Base-by-base conservation (phyloP, 1,140 invertebrate species). In the Rhyzopertha dominica region DNA sequence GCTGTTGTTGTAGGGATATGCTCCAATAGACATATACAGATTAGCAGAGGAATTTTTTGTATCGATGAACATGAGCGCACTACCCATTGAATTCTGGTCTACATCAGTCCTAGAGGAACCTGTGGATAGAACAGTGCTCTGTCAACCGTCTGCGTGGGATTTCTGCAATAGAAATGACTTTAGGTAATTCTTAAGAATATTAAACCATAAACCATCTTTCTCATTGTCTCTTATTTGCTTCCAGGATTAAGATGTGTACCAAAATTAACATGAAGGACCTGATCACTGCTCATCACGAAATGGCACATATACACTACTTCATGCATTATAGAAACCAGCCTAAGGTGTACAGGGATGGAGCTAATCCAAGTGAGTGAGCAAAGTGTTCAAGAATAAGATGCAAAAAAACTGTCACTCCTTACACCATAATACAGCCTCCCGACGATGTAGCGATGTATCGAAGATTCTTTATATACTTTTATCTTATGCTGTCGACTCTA, bases 191-290 rank as follows among this genome's bases (percentile, higher is more conserved):
- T 16, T 2, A 3, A 36, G 16, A 16, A 19, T 25, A 4, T 2
- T 1, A 20, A 25, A 30, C 14, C n/a, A 28, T 44, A 43, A 2
- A 10, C 16, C 4, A 2, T 18, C 0, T n/a, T 5, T 25, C 19
- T 10, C 37, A 37, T 43, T 32, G 24, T 14, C n/a, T 31, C 32
- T 18, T 43, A 39, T 17, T 12, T 43, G 8, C 12, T 77, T 79
- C 49, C 69, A 92, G 94, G 47, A 93, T 98, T 36, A 98, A 97
- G 72, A 90, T 94, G 85, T 98, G 94, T 63, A 90, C 92, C 0
- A 81, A 87, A 44, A 79, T 95, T 2, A 90, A 81, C 40, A 86
- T 90, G 78, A 84, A 86, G 42, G 87, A 95, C 66, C 70, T 97
- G 25, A 80, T 94, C 37, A 95, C 89, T 0, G 84, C 85, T 18